Evolutionary conservation across 35 echinoderm and acorn worm species (phyloP).

Genomic region (Strongylocentrotus purpuratus): DNA sequence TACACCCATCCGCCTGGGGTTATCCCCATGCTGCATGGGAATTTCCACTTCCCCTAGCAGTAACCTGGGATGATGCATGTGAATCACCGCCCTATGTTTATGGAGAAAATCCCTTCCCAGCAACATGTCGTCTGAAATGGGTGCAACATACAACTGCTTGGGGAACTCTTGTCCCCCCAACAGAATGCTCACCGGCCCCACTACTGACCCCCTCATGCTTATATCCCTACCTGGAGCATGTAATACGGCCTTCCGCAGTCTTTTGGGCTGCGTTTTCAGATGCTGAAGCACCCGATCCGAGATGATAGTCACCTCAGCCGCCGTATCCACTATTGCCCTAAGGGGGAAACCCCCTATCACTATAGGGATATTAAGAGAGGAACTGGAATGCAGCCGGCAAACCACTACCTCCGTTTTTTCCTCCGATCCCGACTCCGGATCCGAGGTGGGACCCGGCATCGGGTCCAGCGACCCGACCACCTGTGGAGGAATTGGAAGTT

Average conservation of each 20-base stretch:
- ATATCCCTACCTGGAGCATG: background rate
- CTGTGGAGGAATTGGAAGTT: background rate
- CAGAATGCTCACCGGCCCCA: conserved; percentile 40
- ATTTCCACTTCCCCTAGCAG: conserved; percentile 9
- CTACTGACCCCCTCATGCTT: background rate
- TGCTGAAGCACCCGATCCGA: conserved; percentile 42
- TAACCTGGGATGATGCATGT: background rate
- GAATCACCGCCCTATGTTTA: background rate
- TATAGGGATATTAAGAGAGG: too few species aligned
- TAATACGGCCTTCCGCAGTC: background rate
- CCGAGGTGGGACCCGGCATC: too few species aligned
- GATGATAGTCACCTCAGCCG: conserved; percentile 52
- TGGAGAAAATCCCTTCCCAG: conserved; percentile 58
- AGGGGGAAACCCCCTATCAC: too few species aligned
- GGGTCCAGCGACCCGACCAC: background rate
- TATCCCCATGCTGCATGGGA: background rate
- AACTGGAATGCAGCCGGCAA: background rate
- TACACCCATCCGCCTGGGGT: background rate
- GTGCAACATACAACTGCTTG: conserved; percentile 59
- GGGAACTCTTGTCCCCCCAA: conserved; percentile 29
- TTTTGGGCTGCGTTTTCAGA: conserved; percentile 13
- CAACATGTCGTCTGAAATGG: conserved; percentile 65
- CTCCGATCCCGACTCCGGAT: too few species aligned
- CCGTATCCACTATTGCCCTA: conserved; percentile 35
- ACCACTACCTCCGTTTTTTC: background rate